Evolutionary conservation across 2,113 vertebrate species (phyloP), one percentile per base, ranked within the genome.

Genomic region (Thamnophis sirtalis): DNA sequence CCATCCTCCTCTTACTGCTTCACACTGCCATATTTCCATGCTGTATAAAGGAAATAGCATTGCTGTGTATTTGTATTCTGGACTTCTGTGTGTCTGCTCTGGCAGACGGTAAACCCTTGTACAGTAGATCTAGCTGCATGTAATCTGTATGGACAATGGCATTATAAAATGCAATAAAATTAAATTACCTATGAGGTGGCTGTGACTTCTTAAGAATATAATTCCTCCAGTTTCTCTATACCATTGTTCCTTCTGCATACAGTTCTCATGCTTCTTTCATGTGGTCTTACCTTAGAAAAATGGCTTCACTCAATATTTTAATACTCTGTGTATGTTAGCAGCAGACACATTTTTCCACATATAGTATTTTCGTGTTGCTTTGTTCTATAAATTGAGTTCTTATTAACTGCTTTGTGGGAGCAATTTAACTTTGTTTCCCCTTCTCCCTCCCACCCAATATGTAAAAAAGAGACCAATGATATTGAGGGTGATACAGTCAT

Each of bases 151-250:
- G 98, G 98, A 98, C 98, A 98, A 98, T 93, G 96, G 98, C 98
- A 98, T 98, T 98, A 98, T 98, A 98, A 98, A 98, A 98, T 98
- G 98, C 98, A 98, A 98, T 98, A 98, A 98, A 98, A 98, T 89
- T 93, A 96, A 94, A 94, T 96, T 97, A 98, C 97, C 98, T 98
- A 98, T 96, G 98, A 97, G 96, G 97, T 94, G 56, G 87, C 38
- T 22, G 92, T 33, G 94, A 0, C 91, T 95, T 92, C 92, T 95
- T 86, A 92, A 91, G 84, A 88, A 50, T 56, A 11, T 55, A 13
- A 5, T 15, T 90, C 51, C n/a, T 85, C 7, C 24, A n/a, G 48
- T 91, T 91, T 49, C 33, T 92, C 73, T 43, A 38, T 89, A 17
- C n/a, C 91, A 58, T 89, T 63, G 48, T 63, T 48, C 28, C 58